A percentile compares a stretch with the other conserved stretches of the same genome.
These are phyloP conservation scores for Cheilosia grossa DNA, from an alignment of 2,888 invertebrate species.

Conservation along the genomic window DNA sequence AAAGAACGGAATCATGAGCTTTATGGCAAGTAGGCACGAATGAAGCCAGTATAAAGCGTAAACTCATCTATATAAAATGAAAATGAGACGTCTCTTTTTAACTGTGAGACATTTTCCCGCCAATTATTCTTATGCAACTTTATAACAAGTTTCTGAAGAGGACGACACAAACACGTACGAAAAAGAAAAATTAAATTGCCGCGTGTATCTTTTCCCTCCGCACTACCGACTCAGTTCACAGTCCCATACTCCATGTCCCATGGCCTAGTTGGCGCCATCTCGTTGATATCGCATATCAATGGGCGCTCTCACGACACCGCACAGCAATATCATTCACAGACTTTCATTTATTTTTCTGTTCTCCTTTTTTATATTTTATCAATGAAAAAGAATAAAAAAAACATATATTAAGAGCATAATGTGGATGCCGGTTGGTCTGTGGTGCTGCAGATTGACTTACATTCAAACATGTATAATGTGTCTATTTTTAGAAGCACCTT, in stretches of 20 bases:
- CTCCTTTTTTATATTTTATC: conserved; percentile 47
- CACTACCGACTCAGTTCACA: background rate
- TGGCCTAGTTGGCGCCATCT: conserved; percentile 53
- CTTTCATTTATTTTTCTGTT: conserved; percentile 36
- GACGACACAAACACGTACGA: background rate
- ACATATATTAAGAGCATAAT: conserved; percentile 38
- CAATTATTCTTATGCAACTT: conserved; percentile 10
- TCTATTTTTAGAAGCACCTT: conserved; percentile 54
- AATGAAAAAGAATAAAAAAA: conserved; percentile 31
- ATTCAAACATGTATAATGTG: conserved; percentile 9
- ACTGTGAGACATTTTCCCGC: background rate
- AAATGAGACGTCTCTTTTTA: too few relatives aligned
- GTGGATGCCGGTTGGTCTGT: conserved; percentile 31
- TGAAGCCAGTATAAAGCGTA: too few relatives aligned
- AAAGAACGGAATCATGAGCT: too few relatives aligned
- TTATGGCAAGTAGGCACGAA: too few relatives aligned
- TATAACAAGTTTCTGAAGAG: conserved; percentile 27
- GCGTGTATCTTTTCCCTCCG: conserved; percentile 9
- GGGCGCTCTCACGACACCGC: conserved; percentile 29
- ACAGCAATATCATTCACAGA: conserved; percentile 32
- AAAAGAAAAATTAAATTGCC: conserved; percentile 12
- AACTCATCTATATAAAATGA: too few relatives aligned
- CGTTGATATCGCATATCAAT: conserved; percentile 58
- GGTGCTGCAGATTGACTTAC: conserved; percentile 28
- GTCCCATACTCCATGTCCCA: background rate